Evolutionary conservation across 2,888 invertebrate species (phyloP), one percentile per base, ranked within the genome.

Genomic region (Ormyrus rosae): DNA sequence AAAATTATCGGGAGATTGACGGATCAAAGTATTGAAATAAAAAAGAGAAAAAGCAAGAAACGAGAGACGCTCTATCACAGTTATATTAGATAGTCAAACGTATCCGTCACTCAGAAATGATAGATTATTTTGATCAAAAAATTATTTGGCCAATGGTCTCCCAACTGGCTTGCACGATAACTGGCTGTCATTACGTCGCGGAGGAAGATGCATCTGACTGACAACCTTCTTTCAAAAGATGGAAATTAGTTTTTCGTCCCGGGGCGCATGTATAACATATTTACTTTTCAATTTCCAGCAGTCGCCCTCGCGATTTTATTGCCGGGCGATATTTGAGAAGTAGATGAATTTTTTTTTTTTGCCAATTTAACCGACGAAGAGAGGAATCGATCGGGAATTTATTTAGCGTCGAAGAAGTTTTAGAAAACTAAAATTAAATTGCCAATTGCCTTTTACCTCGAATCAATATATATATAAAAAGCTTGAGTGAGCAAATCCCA

Each of bases 121-220:
- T 86, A 86, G 86, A 88, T 88, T 85, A 86, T 87, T 88, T 88
- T 87, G 87, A 88, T 88, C 86, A 56, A 63, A 63, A 86, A 88
- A 84, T 86, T 86, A 86, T 84, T 84, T 80, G 81, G 70, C 82
- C 83, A 80, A 82, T 58, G 58, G 58, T 13, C 11, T 51, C 34
- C 7, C 58, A 56, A 19, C n/a, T 2, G 55, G 53, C 45, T 64
- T 13, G 9, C 10, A 6, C 19, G 10, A 13, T 19, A 50, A 56
- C 5, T 11, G 10, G 11, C 65, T 50, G 56, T 53, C 61, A 45
- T 55, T 68, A 58, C 45, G 8, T 2, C 46, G 46, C 64, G 19
- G 34, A 11, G 53, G 51, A 73, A 64, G 73, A 73, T 11, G 64
- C 51, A 63, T 61, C 60, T 9, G 13, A 67, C 50, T 50, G 65